These are phyloP conservation scores for Anas acuta DNA, from an alignment of 2,797 vertebrate species.

Conservation along the genomic window DNA sequence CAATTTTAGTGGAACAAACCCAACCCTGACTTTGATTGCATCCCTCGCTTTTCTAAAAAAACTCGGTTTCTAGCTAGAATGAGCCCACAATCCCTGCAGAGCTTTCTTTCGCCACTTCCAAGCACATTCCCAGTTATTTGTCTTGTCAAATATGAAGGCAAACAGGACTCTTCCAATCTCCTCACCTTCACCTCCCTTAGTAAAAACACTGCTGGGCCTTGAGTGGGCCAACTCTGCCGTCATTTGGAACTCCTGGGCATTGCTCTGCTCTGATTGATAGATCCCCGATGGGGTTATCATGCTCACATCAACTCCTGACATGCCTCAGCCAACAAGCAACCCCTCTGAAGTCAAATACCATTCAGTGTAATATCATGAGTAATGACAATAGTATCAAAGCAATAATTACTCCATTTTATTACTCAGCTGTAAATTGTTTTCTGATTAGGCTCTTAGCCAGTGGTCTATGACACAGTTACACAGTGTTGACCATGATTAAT, in stretches of 20 bases:
- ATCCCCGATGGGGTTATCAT: not conserved
- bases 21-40: conserved; percentile 56
- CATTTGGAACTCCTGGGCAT: conserved; percentile 11
- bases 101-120: conserved; percentile 31
- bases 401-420: not conserved
- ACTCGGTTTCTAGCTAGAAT: not conserved
- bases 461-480: not conserved
- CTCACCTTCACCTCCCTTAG: not conserved
- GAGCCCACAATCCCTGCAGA: conserved; percentile 20
- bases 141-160: conserved; percentile 17
- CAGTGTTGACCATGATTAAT: not conserved
- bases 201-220: not conserved
- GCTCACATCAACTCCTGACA: not conserved
- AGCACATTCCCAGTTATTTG: conserved; percentile 28
- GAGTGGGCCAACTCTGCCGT: not conserved
- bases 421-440: not conserved
- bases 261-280: conserved; percentile 9
- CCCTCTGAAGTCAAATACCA: not conserved
- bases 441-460: not conserved
- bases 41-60: conserved; percentile 30
- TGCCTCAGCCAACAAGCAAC: not conserved
- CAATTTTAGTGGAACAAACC: conserved; percentile 56
- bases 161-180: not conserved
- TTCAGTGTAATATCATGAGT: not conserved
- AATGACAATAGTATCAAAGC: not conserved